Percentiles rank a stretch among this genome's conserved stretches.
Conservation (phyloP, 2,888 invertebrate genomes). For the Sphaeridia pumilis region DNA sequence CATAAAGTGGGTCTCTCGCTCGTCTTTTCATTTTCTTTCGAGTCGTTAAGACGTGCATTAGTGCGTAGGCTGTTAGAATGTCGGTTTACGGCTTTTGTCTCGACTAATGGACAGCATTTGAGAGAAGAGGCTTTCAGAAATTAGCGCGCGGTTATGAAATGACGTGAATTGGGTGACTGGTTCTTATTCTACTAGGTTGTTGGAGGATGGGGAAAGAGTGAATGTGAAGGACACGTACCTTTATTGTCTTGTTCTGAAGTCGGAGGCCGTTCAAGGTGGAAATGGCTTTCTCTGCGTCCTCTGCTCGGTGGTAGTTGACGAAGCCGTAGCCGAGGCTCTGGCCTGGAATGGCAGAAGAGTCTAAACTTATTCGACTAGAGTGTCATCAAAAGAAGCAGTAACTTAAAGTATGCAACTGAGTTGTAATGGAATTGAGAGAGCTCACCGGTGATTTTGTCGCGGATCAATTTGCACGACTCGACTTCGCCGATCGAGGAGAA, state of each 20-base stretch:
- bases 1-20: too few relatives aligned
- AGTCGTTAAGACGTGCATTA: too few relatives aligned
- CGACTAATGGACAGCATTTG: too few relatives aligned
- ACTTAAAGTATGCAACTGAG: conserved; percentile 1
- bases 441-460: conserved; percentile 90
- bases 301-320: conserved; percentile 95
- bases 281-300: conserved; percentile 98
- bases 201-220: too few relatives aligned
- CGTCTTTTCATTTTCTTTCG: too few relatives aligned
- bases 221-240: too few relatives aligned
- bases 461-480: conserved; percentile 96
- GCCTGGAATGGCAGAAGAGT: conserved; percentile 47
- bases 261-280: conserved; percentile 94
- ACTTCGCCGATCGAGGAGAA: conserved; percentile 99
- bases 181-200: too few relatives aligned
- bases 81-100: too few relatives aligned
- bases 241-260: conserved; percentile 98
- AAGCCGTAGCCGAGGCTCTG: conserved; percentile 99
- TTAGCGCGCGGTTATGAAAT: too few relatives aligned
- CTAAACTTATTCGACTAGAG: conserved; percentile 27
- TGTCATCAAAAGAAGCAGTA: conserved; percentile 13
- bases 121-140: too few relatives aligned
- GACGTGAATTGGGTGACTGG: too few relatives aligned
- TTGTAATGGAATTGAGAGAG: background rate
- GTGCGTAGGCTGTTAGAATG: too few relatives aligned